phyloP scores from a whole-genome alignment of 23 tunicate genomes.

The Corella eumyota region DNA sequence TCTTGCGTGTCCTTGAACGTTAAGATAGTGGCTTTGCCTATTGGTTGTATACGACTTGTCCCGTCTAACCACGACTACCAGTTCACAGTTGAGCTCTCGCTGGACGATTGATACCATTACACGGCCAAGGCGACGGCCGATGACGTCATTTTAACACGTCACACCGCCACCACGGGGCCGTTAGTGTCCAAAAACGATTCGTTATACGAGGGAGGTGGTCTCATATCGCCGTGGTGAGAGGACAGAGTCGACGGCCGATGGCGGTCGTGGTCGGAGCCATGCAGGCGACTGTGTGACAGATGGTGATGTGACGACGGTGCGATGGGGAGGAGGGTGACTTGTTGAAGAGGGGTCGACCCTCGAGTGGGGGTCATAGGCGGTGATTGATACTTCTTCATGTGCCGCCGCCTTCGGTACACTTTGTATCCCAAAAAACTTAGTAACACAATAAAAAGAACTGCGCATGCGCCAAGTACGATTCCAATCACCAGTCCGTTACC shows the following conservation, averaged over 20 bases:
- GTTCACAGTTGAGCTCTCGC: no score
- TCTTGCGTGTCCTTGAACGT: no score
- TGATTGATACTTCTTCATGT: conserved; percentile 84
- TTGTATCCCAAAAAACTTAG: conserved; percentile 77
- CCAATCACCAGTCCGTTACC: conserved; percentile 72
- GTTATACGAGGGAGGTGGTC: conserved; percentile 90
- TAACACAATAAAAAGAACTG: conserved; percentile 68
- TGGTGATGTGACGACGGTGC: conserved; percentile 13
- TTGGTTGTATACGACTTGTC: no score
- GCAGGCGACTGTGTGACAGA: conserved; percentile 6
- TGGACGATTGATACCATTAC: no score
- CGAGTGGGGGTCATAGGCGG: conserved; percentile 68
- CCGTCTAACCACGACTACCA: no score
- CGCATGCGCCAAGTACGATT: conserved; percentile 78
- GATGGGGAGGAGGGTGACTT: conserved; percentile 85
- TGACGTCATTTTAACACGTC: no score
- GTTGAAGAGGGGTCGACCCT: conserved; percentile 48
- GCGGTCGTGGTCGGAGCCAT: conserved; percentile 49
- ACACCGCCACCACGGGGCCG: conserved; percentile 78
- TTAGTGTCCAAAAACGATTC: conserved; percentile 78
- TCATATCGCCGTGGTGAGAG: conserved; percentile 38
- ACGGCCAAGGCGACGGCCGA: no score
- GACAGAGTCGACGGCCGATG: conserved; percentile 41
- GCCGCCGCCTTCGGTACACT: conserved; percentile 54
- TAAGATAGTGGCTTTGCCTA: no score